Evolutionary conservation across 2,797 vertebrate genomes (phyloP), one percentile per base, ranked within the genome.

Genomic region (Gambelia wislizenii): DNA sequence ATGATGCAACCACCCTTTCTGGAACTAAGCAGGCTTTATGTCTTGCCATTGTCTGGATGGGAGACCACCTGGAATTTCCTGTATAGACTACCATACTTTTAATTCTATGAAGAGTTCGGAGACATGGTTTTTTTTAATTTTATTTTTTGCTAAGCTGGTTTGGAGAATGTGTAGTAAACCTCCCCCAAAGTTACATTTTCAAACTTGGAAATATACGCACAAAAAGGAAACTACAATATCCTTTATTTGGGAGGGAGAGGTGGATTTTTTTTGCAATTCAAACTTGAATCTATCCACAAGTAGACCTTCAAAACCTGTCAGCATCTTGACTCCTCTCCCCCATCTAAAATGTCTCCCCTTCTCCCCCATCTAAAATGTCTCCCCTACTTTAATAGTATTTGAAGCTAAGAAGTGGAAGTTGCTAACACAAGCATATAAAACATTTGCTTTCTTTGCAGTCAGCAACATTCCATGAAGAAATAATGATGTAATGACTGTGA

Each of bases 381-480:
- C 36, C 2, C 7, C 39, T n/a, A n/a, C 22, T 85, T 75, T 75
- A 78, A 76, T 33, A 74, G 25, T 39, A 56, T 67, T 82, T 49
- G 16, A 72, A 25, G 25, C 30, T 30, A 75, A 83, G 39, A 61
- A 83, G 20, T 59, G 39, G 83, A 79, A 79, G 67, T 59, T 89
- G 83, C 39, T 39, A 74, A 61, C 52, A 61, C 44, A 89, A 77
- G 47, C 70, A 86, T 42, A 36, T 6, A 77, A 67, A 80, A 49
- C n/a, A 52, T 72, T 72, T 70, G 69, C 25, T 44, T 20, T 30
- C 18, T 64, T 76, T 89, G 47, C 56, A 70, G 44, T 85, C 83
- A 64, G 70, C 70, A 82, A 74, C 39, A 76, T 56, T 76, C 47
- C 39, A 69, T 33, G 56, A 82, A 85, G 90, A 82, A 85, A 69